Conservation (phyloP, 1,140 invertebrate genomes). For the Platorchestia sp. region DNA sequence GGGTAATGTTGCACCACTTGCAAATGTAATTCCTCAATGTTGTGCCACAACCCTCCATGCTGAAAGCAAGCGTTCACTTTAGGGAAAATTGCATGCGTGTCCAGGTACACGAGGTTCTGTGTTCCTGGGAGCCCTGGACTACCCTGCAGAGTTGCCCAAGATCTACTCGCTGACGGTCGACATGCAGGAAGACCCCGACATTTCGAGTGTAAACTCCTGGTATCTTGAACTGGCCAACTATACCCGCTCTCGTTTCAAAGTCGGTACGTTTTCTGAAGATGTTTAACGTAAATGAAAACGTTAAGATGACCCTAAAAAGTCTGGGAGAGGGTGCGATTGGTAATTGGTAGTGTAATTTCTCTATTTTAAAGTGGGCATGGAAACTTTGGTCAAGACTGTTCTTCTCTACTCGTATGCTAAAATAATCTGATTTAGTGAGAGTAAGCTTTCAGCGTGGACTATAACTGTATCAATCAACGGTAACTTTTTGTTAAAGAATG, state of each 20-base stretch:
- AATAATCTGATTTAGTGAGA: too few relatives aligned
- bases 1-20: too few relatives aligned
- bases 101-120: slow-evolving; percentile 77
- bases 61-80: neutral
- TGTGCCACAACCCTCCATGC: too few relatives aligned
- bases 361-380: too few relatives aligned
- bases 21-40: too few relatives aligned
- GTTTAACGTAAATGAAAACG: neutral
- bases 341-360: neutral
- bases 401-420: too few relatives aligned
- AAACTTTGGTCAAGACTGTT: too few relatives aligned
- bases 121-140: slow-evolving; percentile 79
- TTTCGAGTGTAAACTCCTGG: slow-evolving; percentile 77
- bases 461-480: too few relatives aligned
- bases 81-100: neutral
- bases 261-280: neutral
- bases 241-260: slow-evolving; percentile 57
- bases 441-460: too few relatives aligned
- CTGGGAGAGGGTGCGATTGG: neutral
- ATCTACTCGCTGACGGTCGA: slow-evolving; percentile 75
- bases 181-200: slow-evolving; percentile 74
- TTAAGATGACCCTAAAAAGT: neutral
- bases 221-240: slow-evolving; percentile 76
- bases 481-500: too few relatives aligned
- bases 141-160: slow-evolving; percentile 77